Base-by-base conservation (phyloP, 2,113 vertebrate genomes). In the Pituophis catenifer region DNA sequence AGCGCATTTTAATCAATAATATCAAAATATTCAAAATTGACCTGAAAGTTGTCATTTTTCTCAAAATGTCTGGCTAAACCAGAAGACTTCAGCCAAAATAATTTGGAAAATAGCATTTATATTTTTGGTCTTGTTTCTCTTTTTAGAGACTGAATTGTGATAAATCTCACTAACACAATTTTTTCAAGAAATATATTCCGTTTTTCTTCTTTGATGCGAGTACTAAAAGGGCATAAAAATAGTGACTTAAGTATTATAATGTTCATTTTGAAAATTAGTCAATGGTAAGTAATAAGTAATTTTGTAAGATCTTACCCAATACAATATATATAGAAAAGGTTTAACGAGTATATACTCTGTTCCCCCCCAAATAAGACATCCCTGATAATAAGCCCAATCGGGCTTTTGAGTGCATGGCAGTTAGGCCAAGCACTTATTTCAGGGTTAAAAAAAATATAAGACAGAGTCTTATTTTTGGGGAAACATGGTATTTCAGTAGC, bases 31-130 rank as follows among this genome's bases (percentile, higher is more conserved):
- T 97, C 96, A 94, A 91, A 94, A 95, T 97, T 97, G 95, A 94
- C 70, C 15, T 95, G 92, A 95, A 94, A 92, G 59, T 96, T 96
- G 96, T 96, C 95, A 93, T 97, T 97, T 94, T 91, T 96, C 89
- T 97, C 94, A 97, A 95, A 96, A 93, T 93, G 91, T 96, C 97
- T 95, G 94, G 95, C 96, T 97, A 96, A 97, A 96, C 93, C 95
- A 94, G 96, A 96, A 96, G 94, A 93, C 96, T 96, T 97, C 93
- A 96, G 93, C 94, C 97, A 96, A 23, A 92, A 94, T 97, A 97
- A 95, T 92, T 58, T 93, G 89, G 93, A 94, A 95, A 96, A 96
- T 94, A 96, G 96, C 92, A 97, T 97, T 95, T 96, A 91, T 97
- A 93, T 96, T 95, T 96, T 96, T 95, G 86, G 9, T 91, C 53